Conservation (phyloP, 2,113 vertebrate species). For the Mystacornis crossleyi region DNA sequence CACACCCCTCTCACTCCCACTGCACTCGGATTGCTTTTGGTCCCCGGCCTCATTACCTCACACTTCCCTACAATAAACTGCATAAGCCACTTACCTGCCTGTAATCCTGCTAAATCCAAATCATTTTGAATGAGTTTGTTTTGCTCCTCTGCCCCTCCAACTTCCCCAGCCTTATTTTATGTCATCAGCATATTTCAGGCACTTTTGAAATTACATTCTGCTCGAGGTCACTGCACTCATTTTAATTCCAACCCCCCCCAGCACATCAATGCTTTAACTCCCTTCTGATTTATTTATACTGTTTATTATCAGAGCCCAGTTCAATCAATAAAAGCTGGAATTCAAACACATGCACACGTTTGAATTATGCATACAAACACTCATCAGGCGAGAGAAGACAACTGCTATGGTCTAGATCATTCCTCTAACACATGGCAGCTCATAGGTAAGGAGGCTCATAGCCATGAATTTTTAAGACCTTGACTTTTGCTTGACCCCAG, state of each 20-base stretch:
- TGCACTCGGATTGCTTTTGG: background rate
- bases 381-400: background rate
- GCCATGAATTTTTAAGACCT: slow-evolving; percentile 10
- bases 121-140: background rate
- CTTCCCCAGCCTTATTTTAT: background rate
- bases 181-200: slow-evolving; percentile 10
- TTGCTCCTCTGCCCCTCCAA: background rate
- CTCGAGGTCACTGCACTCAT: background rate
- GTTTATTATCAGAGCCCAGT: slow-evolving; percentile 16
- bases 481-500: slow-evolving; percentile 46
- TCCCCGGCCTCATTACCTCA: background rate
- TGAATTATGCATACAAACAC: background rate
- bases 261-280: background rate
- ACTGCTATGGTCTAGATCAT: background rate
- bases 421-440: background rate
- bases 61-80: background rate
- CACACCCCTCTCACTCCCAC: background rate
- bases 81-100: background rate
- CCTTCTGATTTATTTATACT: slow-evolving; percentile 28
- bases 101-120: background rate
- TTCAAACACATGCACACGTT: background rate
- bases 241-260: background rate
- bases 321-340: slow-evolving; percentile 16
- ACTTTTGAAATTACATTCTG: background rate
- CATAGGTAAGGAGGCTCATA: background rate